Base-by-base conservation (phyloP, 2,888 invertebrate genomes). In the Pasiphila rectangulata region DNA sequence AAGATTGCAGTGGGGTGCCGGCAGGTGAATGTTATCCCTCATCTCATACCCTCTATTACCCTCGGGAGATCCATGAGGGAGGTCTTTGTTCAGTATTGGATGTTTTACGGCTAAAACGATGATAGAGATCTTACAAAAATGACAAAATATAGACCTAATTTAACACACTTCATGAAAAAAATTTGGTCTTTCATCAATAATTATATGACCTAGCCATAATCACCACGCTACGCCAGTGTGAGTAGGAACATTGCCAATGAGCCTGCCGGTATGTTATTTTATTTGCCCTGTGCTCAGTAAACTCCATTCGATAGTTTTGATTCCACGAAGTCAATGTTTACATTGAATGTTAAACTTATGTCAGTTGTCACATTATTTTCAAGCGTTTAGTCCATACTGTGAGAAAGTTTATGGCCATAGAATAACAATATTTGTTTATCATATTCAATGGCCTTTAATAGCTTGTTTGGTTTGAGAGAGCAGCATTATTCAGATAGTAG, bases 241-340 rank as follows among this genome's bases (percentile, higher is more conserved):
- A 64, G 64, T 68, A 62, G 62, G 58, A 61, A 64, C 68, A 67
- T 61, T 63, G 77, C 72, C 63, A 73, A 74, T 75, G 73, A 70
- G 71, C 69, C 66, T 64, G 59, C 42, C 56, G 64, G 72, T 74
- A 69, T 84, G 83, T 85, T 85, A 83, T 84, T 85, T 82, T 85
- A 79, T 85, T 85, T 85, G 75, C 75, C 74, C 71, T 76, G 69
- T 78, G 77, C 84, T 83, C 76, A 68, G 83, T 79, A 81, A 80
- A 83, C 77, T 78, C 67, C 72, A 72, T 68, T 73, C 81, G 81
- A 83, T 79, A 74, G 79, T 78, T 84, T 84, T 83, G 83, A 84
- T 84, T 85, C 83, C 69, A 61, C 78, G 85, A 83, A 85, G 65
- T 69, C 63, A 53, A 72, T 83, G 83, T 82, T 83, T 85, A 79